These are phyloP conservation scores for Leptinotarsa peninsularis DNA, from an alignment of 2,888 invertebrate genomes.

Conservation along the genomic window DNA sequence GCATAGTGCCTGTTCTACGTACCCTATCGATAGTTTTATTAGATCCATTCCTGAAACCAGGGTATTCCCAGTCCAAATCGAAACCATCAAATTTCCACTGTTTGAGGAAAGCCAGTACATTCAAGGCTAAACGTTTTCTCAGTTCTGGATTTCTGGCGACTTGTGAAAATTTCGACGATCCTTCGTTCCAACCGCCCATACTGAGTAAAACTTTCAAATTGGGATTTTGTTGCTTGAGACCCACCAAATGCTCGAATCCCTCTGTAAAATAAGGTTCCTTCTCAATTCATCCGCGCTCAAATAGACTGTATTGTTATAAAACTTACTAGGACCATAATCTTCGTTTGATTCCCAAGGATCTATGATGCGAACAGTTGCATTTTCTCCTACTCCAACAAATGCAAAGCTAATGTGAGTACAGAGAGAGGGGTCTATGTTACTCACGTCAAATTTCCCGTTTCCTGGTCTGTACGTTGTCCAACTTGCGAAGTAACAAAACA, in stretches of 20 bases:
- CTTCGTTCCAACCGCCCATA: constrained; percentile 78
- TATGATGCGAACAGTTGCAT: constrained; percentile 46
- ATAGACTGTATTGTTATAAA: background rate
- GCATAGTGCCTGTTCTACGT: background rate
- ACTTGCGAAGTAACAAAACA: constrained; percentile 49
- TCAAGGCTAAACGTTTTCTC: constrained; percentile 31
- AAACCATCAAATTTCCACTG: constrained; percentile 81
- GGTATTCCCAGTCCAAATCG: constrained; percentile 90
- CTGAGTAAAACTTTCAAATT: constrained; percentile 71
- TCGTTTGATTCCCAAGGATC: constrained; percentile 55
- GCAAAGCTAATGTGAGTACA: constrained; percentile 57
- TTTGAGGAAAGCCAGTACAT: constrained; percentile 40
- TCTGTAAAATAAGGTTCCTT: constrained; percentile 13
- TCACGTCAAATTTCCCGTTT: constrained; percentile 53
- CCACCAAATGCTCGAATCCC: constrained; percentile 22
- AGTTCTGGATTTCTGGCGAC: constrained; percentile 65
- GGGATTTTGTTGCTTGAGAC: constrained; percentile 62
- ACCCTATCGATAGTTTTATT: constrained; percentile 45
- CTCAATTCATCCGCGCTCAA: background rate
- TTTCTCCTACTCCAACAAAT: constrained; percentile 52
- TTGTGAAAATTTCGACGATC: constrained; percentile 60
- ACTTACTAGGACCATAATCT: constrained; percentile 39
- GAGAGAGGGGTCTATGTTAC: constrained; percentile 51
- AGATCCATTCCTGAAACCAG: constrained; percentile 67
- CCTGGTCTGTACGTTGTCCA: constrained; percentile 55